Evolutionary conservation across 2,113 vertebrate genomes (phyloP), one percentile per base, ranked within the genome.

Genomic region (Amphiprion ocellaris): DNA sequence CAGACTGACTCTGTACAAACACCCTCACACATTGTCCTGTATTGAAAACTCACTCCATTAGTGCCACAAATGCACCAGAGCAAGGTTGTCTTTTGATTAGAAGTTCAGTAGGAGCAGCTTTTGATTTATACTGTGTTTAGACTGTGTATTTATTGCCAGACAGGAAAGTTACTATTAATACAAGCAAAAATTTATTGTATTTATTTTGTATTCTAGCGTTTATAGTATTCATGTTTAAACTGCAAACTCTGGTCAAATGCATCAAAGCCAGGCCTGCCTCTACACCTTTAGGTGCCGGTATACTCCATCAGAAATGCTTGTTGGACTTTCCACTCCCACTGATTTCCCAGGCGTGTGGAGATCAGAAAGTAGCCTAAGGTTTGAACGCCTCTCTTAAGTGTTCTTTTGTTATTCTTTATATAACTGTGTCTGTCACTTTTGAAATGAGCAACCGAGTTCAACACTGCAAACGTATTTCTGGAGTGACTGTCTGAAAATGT

Each of bases 41-140:
- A 21, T 15, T 46, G 26, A 64, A 59, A 74, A 52, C 11, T 23
- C 26, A 19, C 66, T 53, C 46, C 14, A 12, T 54, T 52, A 21
- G 21, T 23, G n/a, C 30, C 7, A 49, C 16, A 10, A 37, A 37
- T 39, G 63, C 49, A 68, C 16, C 2, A 1, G 5, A 30, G 67
- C 23, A 75, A 54, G 63, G 23, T 37, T 30, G 26, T 46, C n/a
- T 69, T 60, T 67, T 26, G 8, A 65, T 61, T 49, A 23, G 47
- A 64, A 19, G 46, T 60, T 21, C n/a, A 60, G 4, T 1, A 26
- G 56, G 19, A 30, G 70, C n/a, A 52, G 14, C 15, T 61, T 72
- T 52, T 46, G 12, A 55, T 53, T 55, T 53, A 44, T 21, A 8
- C 7, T 67, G 17, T 5, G 0, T 53, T 55, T 53, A 44, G 26